Evolutionary conservation across 2,797 vertebrate species (phyloP), one percentile per base, ranked within the genome.

Genomic region (Myoxocephalus aenaeus): DNA sequence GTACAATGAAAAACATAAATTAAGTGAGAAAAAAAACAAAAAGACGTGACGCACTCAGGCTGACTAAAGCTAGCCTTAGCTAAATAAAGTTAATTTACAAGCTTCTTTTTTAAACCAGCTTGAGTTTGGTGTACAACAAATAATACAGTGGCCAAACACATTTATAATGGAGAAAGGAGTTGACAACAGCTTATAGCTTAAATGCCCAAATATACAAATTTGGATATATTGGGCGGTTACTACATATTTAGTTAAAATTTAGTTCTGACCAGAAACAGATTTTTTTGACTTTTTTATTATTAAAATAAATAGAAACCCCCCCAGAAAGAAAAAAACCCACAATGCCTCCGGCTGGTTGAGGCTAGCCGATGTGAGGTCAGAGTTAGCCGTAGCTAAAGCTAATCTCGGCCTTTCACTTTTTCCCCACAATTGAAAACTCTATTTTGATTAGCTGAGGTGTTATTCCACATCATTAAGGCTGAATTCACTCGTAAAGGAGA

Each of bases 71-170:
- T 22, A 34, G 40, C 20, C 18, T 46, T 22, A 32, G 2, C 0
- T 17, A 64, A 73, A 65, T 17, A 64, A 73, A 65, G 14, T 6
- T 44, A 22, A 65, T 72, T 27, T n/a, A n/a, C n/a, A n/a, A n/a
- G n/a, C n/a, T n/a, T n/a, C n/a, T n/a, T 57, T 57, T 57, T 32
- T 27, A 9, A 42, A 13, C 40, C 40, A 42, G 15, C 34, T 34
- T 38, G 34, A 61, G 58, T 61, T 61, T n/a, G 9, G 18, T 34
- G 34, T 57, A 0, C 18, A 0, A 58, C 17, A 20, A 59, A n/a
- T 61, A 61, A 61, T 38, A 38, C 20, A 38, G 12, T n/a, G 58
- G 34, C 20, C 12, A 13, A n/a, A 22, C 18, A 22, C 18, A 61
- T 22, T 61, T 20, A 38, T 22, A 38, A 22, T 14, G 12, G 57